Base-by-base conservation (phyloP, 2,113 vertebrate species). In the Microtus pennsylvanicus region DNA sequence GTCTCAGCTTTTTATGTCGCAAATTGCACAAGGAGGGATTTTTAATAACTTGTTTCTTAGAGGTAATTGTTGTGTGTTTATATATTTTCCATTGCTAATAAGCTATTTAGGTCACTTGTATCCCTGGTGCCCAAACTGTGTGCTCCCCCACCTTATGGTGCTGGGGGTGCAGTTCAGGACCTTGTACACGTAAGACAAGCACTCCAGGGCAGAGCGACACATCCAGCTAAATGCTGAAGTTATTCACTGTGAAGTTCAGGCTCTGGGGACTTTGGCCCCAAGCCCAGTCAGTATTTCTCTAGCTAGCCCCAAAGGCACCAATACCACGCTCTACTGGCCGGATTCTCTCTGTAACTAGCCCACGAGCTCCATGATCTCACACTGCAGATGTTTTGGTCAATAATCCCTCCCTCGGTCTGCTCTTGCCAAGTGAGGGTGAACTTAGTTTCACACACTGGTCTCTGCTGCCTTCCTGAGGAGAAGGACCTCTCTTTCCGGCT, bases 61-160 rank as follows among this genome's bases (percentile, higher is more conserved):
- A 87, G 86, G 95, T 90, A 94, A 69, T 96, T 94, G 76, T 92
- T 89, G 38, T 17, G 81, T 78, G 85, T 95, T 94, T 97, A 94
- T 96, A 50, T 94, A 76, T 96, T 96, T 98, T 97, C 93, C 94
- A 87, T 87, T 93, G 92, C 95, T 96, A 96, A 97, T 95, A 94
- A 94, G 61, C 96, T 96, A 30, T 91, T 94, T 82, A 90, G 96
- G 69, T 94, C 69, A 63, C 70, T 69, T 63, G 70, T 82, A 33
- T 91, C 5, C 24, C 67, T 22, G 61, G 70, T 38, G 45, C 69
- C 47, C 85, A 95, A 70, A 93, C 30, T 50, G 3, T 58, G 80
- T 61, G 19, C 16, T 45, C n/a, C 38, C 28, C 28, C 19, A 14
- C 38, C 13, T 63, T 74, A 55, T 14, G 28, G 52, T 89, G 52